Conservation (phyloP, 2,797 vertebrate species). For the Myotis planiceps region DNA sequence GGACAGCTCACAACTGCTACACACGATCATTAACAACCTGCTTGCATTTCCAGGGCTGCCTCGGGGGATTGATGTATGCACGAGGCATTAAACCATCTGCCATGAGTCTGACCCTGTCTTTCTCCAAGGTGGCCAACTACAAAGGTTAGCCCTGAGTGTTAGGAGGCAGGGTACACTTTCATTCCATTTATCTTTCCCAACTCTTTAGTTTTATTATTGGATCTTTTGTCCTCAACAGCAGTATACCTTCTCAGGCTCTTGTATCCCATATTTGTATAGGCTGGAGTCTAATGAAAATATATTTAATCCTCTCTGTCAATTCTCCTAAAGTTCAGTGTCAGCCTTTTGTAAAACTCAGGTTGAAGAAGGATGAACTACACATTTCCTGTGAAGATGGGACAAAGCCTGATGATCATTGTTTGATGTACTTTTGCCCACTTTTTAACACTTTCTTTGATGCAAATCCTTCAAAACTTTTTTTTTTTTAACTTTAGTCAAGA, state of each 20-base stretch:
- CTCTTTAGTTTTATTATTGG: background rate
- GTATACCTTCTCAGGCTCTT: background rate
- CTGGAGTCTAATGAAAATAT: constrained; percentile 53
- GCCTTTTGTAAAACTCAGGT: constrained; percentile 40
- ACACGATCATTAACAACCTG: constrained; percentile 53
- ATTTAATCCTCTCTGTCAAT: constrained; percentile 59
- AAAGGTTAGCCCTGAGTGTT: constrained; percentile 43
- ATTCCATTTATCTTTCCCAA: background rate
- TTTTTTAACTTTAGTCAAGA: background rate
- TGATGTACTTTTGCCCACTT: background rate
- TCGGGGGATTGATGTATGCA: background rate
- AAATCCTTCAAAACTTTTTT: background rate
- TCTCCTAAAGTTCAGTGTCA: constrained; percentile 49
- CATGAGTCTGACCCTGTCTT: background rate
- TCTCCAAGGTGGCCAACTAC: background rate
- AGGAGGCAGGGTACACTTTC: constrained; percentile 12
- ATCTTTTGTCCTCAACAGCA: constrained; percentile 19
- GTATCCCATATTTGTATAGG: constrained; percentile 18
- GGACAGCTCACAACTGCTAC: background rate
- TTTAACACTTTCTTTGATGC: background rate
- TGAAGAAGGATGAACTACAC: background rate
- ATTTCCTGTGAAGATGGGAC: background rate
- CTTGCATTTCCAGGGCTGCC: constrained; percentile 29
- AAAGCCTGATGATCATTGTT: background rate
- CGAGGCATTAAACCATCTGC: constrained; percentile 51